Base-by-base conservation (phyloP, 2,888 invertebrate genomes). In the Noctua janthina region DNA sequence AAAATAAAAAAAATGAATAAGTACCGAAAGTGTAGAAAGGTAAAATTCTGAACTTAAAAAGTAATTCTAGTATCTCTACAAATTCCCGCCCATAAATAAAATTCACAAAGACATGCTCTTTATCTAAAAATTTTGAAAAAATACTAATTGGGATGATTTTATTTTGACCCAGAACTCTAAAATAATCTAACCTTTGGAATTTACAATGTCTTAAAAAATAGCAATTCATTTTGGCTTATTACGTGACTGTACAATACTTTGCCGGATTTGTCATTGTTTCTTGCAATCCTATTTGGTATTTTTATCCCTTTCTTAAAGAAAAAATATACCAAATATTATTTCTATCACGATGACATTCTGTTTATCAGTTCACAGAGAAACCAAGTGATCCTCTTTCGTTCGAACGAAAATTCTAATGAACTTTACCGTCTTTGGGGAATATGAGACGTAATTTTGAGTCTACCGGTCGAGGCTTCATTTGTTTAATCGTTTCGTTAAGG, bases 391-490 rank as follows among this genome's bases (percentile, higher is more conserved):
- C 88, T 93, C 88, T 91, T 91, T 92, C 89, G 89, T 91, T 89
- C 83, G 83, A 90, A 88, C 87, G 91, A 90, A 91, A 68, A 83
- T 70, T 92, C 91, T 95, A 95, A 95, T 94, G 94, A 96, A 95
- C 95, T 74, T 74, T 49, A 84, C 59, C 29, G 39, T 95, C 95
- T 94, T 74, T 62, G 54, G 72, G 76, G 79, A 80, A 62, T 95
- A 91, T 89, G 92, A 94, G 94, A 93, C 92, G 88, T 90, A 92
- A 91, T 91, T 92, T 79, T 66, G 91, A 90, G 91, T 94, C 92
- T 93, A 94, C 93, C 94, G 93, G 95, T 96, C 93, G 94, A 93
- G 92, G 90, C 93, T 93, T 95, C 95, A 94, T 96, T 95, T 95
- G 94, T 96, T 94, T 93, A 93, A 94, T 94, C 93, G 93, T 95